Evolutionary conservation across 2,113 vertebrate genomes (phyloP).

Genomic region (Bucco capensis): DNA sequence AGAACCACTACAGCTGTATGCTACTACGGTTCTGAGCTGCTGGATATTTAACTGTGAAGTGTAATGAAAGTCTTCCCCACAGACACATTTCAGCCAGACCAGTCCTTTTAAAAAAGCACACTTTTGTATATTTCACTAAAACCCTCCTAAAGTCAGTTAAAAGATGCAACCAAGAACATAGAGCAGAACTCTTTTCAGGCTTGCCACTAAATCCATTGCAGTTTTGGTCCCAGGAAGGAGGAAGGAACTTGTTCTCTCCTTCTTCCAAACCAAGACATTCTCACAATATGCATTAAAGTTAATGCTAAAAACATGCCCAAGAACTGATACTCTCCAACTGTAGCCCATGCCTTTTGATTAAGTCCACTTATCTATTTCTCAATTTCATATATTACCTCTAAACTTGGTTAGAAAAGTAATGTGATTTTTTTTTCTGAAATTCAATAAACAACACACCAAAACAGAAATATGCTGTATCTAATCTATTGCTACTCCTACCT

Average conservation of each 20-base stretch:
- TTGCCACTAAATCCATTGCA: slow-evolving; percentile 9
- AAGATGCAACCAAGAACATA: slow-evolving; percentile 59
- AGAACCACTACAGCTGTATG: slow-evolving; percentile 75
- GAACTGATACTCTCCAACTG: slow-evolving; percentile 63
- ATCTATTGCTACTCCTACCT: slow-evolving; percentile 88
- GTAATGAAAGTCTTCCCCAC: slow-evolving; percentile 69
- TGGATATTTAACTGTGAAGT: slow-evolving; percentile 70
- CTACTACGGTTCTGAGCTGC: slow-evolving; percentile 54
- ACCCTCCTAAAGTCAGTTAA: slow-evolving; percentile 15
- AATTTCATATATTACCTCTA: slow-evolving; percentile 67
- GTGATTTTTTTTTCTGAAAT: slow-evolving; percentile 74
- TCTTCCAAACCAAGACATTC: slow-evolving; percentile 29
- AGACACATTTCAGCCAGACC: slow-evolving; percentile 60
- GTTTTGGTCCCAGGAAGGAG: slow-evolving; percentile 22
- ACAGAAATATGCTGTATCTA: slow-evolving; percentile 75
- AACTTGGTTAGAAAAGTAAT: slow-evolving; percentile 80
- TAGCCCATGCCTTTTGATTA: slow-evolving; percentile 63
- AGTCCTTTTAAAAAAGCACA: slow-evolving; percentile 15
- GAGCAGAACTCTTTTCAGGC: slow-evolving; percentile 26
- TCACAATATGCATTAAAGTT: slow-evolving; percentile 60
- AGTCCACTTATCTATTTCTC: slow-evolving; percentile 66
- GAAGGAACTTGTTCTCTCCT: slow-evolving; percentile 27
- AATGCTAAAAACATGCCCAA: slow-evolving; percentile 54
- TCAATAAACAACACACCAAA: slow-evolving; percentile 78
- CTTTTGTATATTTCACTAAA: slow-evolving; percentile 58